These are phyloP conservation scores for Aphis gossypii DNA, from an alignment of 1,140 invertebrate genomes.

Conservation along the genomic window DNA sequence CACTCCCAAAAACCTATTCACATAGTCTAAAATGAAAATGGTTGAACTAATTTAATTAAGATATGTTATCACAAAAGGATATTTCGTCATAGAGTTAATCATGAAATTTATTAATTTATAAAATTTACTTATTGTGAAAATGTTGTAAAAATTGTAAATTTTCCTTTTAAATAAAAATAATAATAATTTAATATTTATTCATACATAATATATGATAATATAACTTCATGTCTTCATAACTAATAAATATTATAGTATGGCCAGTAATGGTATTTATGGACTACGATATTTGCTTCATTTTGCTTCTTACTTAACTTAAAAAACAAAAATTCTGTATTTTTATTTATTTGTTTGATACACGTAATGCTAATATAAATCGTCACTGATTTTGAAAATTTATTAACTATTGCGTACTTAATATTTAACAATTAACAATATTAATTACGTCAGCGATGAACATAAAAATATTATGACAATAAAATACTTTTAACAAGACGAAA, in stretches of 20 bases:
- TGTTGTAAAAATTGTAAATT: background rate
- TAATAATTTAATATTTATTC: too few relatives aligned
- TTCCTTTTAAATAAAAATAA: background rate
- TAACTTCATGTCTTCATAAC: background rate
- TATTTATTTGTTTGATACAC: background rate
- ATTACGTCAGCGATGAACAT: background rate
- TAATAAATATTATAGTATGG: background rate
- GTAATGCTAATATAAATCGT: background rate
- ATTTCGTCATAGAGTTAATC: background rate
- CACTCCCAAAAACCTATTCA: too few relatives aligned
- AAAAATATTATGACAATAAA: background rate
- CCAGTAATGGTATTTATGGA: background rate
- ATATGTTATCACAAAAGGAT: background rate
- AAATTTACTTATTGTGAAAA: background rate
- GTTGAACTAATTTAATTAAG: background rate
- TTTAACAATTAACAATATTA: background rate
- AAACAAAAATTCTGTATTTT: background rate
- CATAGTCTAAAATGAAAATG: background rate
- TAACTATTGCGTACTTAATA: background rate
- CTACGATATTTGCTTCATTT: background rate
- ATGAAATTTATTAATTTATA: background rate
- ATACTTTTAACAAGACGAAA: background rate
- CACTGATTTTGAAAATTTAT: background rate
- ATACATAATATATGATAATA: background rate
- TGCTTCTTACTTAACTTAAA: background rate